These are phyloP conservation scores for Scleropages formosus DNA, from an alignment of 2,797 vertebrate species.

Conservation along the genomic window DNA sequence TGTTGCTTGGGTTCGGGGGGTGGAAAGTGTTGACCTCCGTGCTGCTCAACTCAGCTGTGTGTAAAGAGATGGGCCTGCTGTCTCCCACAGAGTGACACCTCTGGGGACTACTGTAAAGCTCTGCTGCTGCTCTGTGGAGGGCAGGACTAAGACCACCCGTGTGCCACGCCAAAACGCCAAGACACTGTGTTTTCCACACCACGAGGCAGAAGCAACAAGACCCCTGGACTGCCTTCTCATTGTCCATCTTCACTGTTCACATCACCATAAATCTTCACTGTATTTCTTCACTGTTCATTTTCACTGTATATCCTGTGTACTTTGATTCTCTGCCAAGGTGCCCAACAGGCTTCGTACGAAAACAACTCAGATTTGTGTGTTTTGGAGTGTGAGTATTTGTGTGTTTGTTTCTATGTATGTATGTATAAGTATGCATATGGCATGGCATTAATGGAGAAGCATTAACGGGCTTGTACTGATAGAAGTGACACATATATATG, in stretches of 20 bases:
- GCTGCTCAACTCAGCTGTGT: not conserved
- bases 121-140: slow-evolving; percentile 86
- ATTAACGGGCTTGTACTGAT: too few relatives aligned
- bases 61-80: slow-evolving; percentile 32
- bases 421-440: not conserved
- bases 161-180: not conserved
- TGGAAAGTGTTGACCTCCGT: too few relatives aligned
- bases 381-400: slow-evolving; percentile 50
- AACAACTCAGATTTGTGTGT: slow-evolving; percentile 39
- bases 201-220: not conserved
- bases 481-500: too few relatives aligned
- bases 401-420: slow-evolving; percentile 29
- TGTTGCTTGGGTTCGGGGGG: not conserved
- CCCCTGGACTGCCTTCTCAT: not conserved
- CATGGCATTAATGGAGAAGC: too few relatives aligned
- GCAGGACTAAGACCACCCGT: slow-evolving; percentile 64
- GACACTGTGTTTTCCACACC: not conserved
- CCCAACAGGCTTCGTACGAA: slow-evolving; percentile 23
- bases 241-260: too few relatives aligned
- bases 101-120: slow-evolving; percentile 91
- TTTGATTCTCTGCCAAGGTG: not conserved
- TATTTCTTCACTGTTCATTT: too few relatives aligned
- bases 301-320: too few relatives aligned
- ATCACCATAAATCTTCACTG: too few relatives aligned
- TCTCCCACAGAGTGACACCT: slow-evolving; percentile 87